phyloP scores from a whole-genome alignment of 1,140 invertebrate genomes.

The Phortica variegata region DNA sequence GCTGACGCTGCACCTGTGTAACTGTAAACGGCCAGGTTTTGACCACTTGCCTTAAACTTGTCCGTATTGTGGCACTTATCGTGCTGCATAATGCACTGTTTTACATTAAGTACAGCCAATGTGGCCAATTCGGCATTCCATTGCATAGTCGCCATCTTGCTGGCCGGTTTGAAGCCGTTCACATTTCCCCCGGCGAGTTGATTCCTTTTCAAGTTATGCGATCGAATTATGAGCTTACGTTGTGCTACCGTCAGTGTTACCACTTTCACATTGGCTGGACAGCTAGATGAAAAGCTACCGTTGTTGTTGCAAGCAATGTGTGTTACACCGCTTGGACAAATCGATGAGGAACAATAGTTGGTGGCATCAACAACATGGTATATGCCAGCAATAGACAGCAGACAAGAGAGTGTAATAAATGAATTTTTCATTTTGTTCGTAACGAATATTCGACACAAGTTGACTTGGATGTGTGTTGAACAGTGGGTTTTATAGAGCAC shows the following conservation, averaged over 20 bases:
- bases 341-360: background rate
- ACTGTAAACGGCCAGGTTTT: constrained; percentile 3
- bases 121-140: constrained; percentile 12
- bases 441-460: too few relatives aligned
- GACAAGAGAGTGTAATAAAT: too few relatives aligned
- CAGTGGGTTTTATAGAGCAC: too few relatives aligned
- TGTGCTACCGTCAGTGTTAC: background rate
- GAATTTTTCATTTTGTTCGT: too few relatives aligned
- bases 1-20: background rate
- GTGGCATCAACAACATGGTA: too few relatives aligned
- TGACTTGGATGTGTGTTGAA: too few relatives aligned
- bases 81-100: constrained; percentile 3
- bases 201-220: constrained; percentile 11
- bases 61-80: constrained; percentile 11
- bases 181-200: constrained; percentile 3
- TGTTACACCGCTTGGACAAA: background rate
- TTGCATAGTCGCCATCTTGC: constrained; percentile 10
- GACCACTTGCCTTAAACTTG: constrained; percentile 1
- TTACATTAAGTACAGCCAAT: constrained; percentile 6
- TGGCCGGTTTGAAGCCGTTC: background rate
- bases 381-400: too few relatives aligned
- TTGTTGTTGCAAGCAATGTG: background rate
- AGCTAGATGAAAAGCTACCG: background rate
- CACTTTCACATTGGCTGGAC: background rate
- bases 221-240: background rate